Conservation (phyloP, 2,888 invertebrate genomes). For the Andrena fulva region DNA sequence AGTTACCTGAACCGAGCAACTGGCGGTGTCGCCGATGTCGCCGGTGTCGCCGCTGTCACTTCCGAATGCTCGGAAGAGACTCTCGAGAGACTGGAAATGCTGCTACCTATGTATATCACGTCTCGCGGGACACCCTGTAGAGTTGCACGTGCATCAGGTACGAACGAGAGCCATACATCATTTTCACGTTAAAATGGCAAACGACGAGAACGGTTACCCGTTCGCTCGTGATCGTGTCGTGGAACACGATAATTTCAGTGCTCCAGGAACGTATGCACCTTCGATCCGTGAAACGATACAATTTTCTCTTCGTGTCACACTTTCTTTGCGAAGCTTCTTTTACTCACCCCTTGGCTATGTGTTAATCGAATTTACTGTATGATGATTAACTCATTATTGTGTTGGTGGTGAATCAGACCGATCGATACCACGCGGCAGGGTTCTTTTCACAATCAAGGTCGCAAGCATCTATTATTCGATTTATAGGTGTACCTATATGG, state of each 20-base stretch:
- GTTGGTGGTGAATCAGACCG: no score
- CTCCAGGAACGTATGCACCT: constrained; percentile 2
- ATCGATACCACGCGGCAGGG: no score
- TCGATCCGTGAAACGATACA: constrained; percentile 13
- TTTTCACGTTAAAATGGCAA: constrained; percentile 54
- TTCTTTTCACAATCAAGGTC: no score
- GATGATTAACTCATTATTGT: no score
- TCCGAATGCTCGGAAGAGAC: background rate
- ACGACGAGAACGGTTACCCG: constrained; percentile 42
- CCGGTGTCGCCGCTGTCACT: background rate
- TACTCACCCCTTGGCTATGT: background rate
- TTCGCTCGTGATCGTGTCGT: constrained; percentile 31
- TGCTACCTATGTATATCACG: background rate
- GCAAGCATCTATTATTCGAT: no score
- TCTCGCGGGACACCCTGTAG: constrained; percentile 32
- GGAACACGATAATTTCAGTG: constrained; percentile 40
- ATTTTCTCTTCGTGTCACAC: background rate
- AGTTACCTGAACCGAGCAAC: no score
- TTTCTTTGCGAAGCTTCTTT: background rate
- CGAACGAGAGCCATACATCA: constrained; percentile 40
- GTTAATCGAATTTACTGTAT: no score
- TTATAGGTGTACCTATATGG: no score
- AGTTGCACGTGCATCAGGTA: constrained; percentile 40
- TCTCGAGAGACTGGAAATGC: background rate
- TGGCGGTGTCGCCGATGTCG: no score